Evolutionary conservation across 2,797 vertebrate species (phyloP).

Genomic region (Melopsittacus undulatus): DNA sequence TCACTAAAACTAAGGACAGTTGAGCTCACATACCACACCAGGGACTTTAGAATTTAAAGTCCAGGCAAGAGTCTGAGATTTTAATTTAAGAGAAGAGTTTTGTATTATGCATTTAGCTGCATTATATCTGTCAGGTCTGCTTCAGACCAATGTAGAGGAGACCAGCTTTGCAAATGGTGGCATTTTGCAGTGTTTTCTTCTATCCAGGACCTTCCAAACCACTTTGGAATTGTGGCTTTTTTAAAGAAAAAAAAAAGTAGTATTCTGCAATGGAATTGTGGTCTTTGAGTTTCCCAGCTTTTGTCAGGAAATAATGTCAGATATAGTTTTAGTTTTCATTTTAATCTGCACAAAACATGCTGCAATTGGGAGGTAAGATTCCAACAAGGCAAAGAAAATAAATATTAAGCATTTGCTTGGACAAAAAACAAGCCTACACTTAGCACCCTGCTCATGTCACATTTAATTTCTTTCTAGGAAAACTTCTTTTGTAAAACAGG

Average conservation of each 20-base stretch:
- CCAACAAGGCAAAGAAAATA: constrained; percentile 13
- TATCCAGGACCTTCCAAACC: background rate
- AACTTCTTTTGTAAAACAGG: background rate
- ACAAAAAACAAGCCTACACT: background rate
- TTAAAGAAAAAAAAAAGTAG: background rate
- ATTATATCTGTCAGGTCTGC: background rate
- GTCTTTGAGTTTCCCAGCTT: background rate
- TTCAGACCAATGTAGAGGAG: background rate
- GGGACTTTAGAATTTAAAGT: background rate
- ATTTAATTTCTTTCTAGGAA: background rate
- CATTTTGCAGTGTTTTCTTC: background rate
- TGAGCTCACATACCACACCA: background rate
- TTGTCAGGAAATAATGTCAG: background rate
- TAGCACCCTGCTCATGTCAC: background rate
- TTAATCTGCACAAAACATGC: background rate
- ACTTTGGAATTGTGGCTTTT: background rate
- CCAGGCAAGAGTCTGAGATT: background rate
- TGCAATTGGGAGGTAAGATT: background rate
- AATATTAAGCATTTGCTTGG: background rate
- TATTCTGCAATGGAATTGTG: background rate
- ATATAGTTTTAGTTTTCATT: background rate
- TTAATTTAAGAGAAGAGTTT: background rate
- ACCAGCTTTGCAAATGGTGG: background rate
- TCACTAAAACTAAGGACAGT: background rate
- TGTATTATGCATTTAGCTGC: background rate